These are phyloP conservation scores for Cydia fagiglandana DNA, from an alignment of 1,140 invertebrate species.

Conservation along the genomic window DNA sequence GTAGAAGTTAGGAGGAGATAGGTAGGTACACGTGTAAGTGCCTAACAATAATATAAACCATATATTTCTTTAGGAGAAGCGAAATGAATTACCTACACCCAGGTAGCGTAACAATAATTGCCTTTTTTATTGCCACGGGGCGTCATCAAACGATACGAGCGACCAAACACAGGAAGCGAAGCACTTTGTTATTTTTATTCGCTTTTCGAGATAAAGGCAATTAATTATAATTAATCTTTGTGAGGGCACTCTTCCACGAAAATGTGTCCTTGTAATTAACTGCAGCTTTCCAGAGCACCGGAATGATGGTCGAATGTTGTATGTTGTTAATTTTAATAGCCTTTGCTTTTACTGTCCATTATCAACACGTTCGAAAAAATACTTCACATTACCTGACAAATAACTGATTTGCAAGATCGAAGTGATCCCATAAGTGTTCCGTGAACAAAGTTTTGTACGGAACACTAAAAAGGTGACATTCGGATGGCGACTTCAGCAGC, in stretches of 20 bases:
- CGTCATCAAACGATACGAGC: slow-evolving; percentile 7
- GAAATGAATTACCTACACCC: background rate
- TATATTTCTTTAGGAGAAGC: background rate
- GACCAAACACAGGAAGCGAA: background rate
- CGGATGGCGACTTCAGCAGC: too few relatives aligned
- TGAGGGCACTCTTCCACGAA: slow-evolving; percentile 5
- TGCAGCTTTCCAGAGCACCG: background rate
- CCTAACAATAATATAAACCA: background rate
- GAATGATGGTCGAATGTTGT: background rate
- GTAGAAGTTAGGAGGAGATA: too few relatives aligned
- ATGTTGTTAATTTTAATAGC: background rate
- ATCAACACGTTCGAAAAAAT: too few relatives aligned
- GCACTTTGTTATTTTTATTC: slow-evolving; percentile 16
- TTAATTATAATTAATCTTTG: slow-evolving; percentile 21
- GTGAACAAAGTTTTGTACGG: too few relatives aligned
- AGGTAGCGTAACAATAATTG: background rate
- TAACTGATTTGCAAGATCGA: too few relatives aligned
- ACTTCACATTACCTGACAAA: too few relatives aligned
- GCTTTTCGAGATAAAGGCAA: slow-evolving; percentile 11
- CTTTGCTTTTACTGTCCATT: too few relatives aligned
- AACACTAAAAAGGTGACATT: background rate
- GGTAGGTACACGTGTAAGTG: too few relatives aligned
- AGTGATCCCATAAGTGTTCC: too few relatives aligned
- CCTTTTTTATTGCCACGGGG: slow-evolving; percentile 3
- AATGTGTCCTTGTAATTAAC: background rate